phyloP scores from a whole-genome alignment of 2,888 invertebrate genomes.

The Cheilosia urbana region DNA sequence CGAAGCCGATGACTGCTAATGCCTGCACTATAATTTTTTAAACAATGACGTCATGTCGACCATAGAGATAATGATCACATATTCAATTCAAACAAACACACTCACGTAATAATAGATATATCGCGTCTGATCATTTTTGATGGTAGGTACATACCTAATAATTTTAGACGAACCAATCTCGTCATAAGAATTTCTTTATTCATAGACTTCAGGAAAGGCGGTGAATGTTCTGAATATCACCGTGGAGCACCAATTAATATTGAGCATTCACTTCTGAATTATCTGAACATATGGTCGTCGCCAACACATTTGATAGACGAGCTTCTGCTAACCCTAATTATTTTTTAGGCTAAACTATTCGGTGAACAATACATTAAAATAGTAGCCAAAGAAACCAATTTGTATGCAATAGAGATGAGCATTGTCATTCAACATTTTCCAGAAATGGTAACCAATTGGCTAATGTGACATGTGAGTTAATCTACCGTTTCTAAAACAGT shows the following conservation, averaged over 20 bases:
- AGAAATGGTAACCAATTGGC: conserved; percentile 18
- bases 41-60: conserved; percentile 53
- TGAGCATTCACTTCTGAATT: conserved; percentile 46
- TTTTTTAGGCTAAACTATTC: too few species aligned
- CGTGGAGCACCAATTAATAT: conserved; percentile 59
- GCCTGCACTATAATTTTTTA: conserved; percentile 7
- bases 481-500: conserved; percentile 42
- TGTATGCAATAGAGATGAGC: conserved; percentile 33
- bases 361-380: background rate
- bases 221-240: conserved; percentile 47
- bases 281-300: conserved; percentile 22
- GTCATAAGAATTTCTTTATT: conserved; percentile 44
- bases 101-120: conserved; percentile 10
- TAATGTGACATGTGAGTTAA: conserved; percentile 1
- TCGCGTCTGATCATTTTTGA: conserved; percentile 16
- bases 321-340: background rate
- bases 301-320: background rate
- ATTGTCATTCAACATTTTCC: background rate
- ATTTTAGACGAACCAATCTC: conserved; percentile 53
- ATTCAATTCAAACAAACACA: conserved; percentile 6
- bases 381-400: conserved; percentile 41
- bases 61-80: conserved; percentile 23
- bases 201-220: conserved; percentile 26
- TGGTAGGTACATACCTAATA: conserved; percentile 14
- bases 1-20: conserved; percentile 36